These are phyloP conservation scores for Anadara kagoshimensis DNA, from an alignment of 1,140 invertebrate species.

Conservation along the genomic window DNA sequence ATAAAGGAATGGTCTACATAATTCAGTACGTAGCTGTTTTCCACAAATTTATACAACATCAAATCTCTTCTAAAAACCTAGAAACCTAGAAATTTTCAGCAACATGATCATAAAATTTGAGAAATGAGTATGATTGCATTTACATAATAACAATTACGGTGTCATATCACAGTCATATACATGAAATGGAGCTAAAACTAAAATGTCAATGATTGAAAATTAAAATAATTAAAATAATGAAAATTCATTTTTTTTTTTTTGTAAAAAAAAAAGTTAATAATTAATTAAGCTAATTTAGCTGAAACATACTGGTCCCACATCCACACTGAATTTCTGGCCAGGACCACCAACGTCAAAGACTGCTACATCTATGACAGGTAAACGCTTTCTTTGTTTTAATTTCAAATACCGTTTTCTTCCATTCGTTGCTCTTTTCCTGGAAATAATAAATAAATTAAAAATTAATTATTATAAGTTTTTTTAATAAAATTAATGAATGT, in stretches of 20 bases:
- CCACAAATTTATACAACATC: neutral
- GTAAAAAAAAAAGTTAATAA: too few relatives aligned
- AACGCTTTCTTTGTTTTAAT: constrained; percentile 14
- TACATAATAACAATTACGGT: too few relatives aligned
- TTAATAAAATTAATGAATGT: too few relatives aligned
- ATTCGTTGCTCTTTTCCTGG: neutral
- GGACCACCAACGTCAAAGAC: neutral
- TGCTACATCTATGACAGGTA: constrained; percentile 9
- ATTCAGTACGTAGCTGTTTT: too few relatives aligned
- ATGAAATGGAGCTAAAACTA: too few relatives aligned
- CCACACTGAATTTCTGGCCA: constrained; percentile 7
- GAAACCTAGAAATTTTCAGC: neutral
- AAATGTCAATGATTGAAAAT: too few relatives aligned
- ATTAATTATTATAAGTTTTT: too few relatives aligned
- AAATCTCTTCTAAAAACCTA: neutral
- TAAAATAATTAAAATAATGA: too few relatives aligned
- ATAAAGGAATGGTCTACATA: neutral
- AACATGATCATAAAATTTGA: too few relatives aligned
- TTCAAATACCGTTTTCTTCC: constrained; percentile 19
- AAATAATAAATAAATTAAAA: neutral
- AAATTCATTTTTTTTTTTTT: too few relatives aligned
- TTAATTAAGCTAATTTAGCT: neutral
- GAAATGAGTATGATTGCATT: too few relatives aligned
- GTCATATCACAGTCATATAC: too few relatives aligned
- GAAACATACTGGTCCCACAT: constrained; percentile 16